Evolutionary conservation across 1,140 invertebrate genomes (phyloP).

Genomic region (Trichogramma pretiosum): DNA sequence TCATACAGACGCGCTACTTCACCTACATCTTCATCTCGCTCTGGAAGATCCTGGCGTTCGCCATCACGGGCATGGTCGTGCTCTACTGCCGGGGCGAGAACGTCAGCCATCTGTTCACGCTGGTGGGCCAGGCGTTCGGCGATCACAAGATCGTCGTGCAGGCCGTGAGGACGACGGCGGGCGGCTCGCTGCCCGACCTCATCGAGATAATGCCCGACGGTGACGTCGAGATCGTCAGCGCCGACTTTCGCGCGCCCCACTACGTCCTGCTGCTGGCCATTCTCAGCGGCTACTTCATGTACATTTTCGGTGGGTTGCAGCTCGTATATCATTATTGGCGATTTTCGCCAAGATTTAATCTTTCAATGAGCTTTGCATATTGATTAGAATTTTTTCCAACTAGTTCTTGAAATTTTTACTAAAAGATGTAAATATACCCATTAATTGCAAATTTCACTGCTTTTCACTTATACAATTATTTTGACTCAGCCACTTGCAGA

Average conservation of each 20-base stretch:
- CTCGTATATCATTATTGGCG: too few relatives aligned
- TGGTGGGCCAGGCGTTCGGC: conserved; percentile 66
- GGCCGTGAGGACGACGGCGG: conserved; percentile 51
- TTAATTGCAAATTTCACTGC: too few relatives aligned
- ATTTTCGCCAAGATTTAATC: too few relatives aligned
- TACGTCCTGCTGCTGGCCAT: conserved; percentile 78
- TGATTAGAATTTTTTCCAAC: too few relatives aligned
- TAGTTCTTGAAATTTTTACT: too few relatives aligned
- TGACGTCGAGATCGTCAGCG: conserved; percentile 60
- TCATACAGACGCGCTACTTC: conserved; percentile 75
- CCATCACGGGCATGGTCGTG: conserved; percentile 64
- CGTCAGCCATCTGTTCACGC: conserved; percentile 67
- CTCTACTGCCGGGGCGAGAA: conserved; percentile 67
- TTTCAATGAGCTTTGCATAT: too few relatives aligned
- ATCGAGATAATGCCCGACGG: conserved; percentile 61
- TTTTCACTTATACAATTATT: too few relatives aligned
- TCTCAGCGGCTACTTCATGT: conserved; percentile 74
- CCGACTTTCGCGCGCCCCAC: conserved; percentile 62
- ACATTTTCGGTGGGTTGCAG: conserved; percentile 74
- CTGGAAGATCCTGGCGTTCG: conserved; percentile 79
- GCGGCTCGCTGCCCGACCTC: conserved; percentile 58
- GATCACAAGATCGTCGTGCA: conserved; percentile 70
- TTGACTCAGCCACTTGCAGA: too few relatives aligned
- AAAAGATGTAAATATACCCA: too few relatives aligned
- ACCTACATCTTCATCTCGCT: conserved; percentile 79